A percentile compares a stretch with the other conserved stretches of the same genome.
Conservation (phyloP, 2,888 invertebrate species). For the Lathronympha strigana region DNA sequence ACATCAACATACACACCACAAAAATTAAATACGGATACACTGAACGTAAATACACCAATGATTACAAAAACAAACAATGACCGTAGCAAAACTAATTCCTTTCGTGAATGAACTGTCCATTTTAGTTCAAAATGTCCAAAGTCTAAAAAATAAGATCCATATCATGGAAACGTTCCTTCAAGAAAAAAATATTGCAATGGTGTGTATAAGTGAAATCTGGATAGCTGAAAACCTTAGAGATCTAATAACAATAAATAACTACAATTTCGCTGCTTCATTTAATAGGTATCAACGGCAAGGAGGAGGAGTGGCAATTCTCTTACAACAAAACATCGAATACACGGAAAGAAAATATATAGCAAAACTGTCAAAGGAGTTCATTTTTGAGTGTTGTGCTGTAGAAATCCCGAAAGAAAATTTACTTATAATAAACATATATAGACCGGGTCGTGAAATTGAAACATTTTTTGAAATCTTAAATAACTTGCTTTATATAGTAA, state of each 20-base stretch:
- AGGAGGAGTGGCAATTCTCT: conserved; percentile 6
- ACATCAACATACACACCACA: too few relatives aligned
- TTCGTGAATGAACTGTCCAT: background rate
- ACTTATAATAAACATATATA: background rate
- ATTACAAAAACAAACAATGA: too few relatives aligned
- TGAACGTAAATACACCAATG: background rate
- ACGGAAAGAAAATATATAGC: background rate
- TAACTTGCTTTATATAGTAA: background rate
- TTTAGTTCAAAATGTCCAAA: background rate
- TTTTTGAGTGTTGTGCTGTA: conserved; percentile 6
- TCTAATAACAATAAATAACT: background rate
- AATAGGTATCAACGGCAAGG: background rate
- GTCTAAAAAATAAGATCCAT: background rate
- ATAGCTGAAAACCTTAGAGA: background rate
- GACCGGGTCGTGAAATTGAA: background rate
- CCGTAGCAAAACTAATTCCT: background rate
- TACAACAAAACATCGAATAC: background rate
- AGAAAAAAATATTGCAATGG: background rate
- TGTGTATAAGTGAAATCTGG: conserved; percentile 1
- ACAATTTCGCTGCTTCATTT: background rate
- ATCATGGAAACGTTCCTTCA: background rate
- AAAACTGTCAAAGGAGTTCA: background rate
- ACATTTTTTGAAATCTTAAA: background rate
- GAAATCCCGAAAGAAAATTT: background rate
- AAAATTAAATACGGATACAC: background rate